Conservation (phyloP, 2,113 vertebrate species). For the Alaudala cheleensis region DNA sequence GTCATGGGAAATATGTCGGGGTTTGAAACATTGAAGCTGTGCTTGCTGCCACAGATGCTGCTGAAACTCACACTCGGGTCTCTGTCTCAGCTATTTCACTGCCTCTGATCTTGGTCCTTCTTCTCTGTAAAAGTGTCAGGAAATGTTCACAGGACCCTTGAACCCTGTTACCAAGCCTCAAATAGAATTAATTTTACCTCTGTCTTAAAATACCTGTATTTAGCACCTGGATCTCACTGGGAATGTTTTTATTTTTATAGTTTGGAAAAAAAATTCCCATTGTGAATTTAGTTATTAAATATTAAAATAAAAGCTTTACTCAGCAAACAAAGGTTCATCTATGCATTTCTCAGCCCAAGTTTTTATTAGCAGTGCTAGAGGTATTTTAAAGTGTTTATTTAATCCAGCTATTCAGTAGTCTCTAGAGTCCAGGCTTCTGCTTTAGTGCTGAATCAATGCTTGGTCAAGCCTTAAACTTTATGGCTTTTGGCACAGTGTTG, state of each 20-base stretch:
- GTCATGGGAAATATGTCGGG: not conserved
- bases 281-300: not conserved
- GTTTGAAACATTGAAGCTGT: not conserved
- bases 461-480: slow-evolving; percentile 76
- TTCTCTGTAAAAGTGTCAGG: not conserved
- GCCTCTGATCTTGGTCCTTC: not conserved
- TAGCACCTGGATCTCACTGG: not conserved
- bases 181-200: not conserved
- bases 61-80: not conserved
- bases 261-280: not conserved
- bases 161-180: not conserved
- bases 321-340: not conserved
- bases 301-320: not conserved
- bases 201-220: not conserved
- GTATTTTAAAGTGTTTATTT: slow-evolving; percentile 68
- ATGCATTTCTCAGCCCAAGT: not conserved
- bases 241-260: not conserved
- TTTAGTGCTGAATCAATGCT: slow-evolving; percentile 68
- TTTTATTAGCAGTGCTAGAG: slow-evolving; percentile 62
- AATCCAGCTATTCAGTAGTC: slow-evolving; percentile 63
- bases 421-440: slow-evolving; percentile 63
- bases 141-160: not conserved
- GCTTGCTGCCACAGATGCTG: not conserved
- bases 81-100: not conserved
- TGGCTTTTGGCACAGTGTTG: slow-evolving; percentile 68